phyloP scores from a whole-genome alignment of 2,113 vertebrate species.

The Sphyrna mokarran region DNA sequence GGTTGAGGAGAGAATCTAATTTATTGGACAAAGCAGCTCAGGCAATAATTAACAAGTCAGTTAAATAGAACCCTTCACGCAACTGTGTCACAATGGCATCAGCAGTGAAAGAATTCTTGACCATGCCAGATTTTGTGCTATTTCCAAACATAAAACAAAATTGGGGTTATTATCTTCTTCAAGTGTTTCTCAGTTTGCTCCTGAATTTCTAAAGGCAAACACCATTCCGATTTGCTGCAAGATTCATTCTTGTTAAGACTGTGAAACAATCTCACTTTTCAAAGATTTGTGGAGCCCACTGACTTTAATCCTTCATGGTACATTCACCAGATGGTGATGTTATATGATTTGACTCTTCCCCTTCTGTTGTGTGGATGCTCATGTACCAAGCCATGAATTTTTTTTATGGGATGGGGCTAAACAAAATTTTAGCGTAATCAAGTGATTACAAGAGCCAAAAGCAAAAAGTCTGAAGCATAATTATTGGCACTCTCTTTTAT shows the following conservation, averaged over 20 bases:
- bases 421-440: not conserved
- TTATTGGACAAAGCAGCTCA: not conserved
- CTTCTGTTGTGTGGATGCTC: not conserved
- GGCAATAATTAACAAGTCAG: not conserved
- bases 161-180: not conserved
- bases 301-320: not conserved
- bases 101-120: not conserved
- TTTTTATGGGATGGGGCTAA: not conserved
- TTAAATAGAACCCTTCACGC: not conserved
- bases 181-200: not conserved
- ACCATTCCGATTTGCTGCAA: no score
- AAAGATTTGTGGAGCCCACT: not conserved
- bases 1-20: not conserved
- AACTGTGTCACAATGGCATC: not conserved
- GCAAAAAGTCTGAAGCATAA: not conserved
- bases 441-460: not conserved
- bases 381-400: not conserved
- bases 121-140: not conserved
- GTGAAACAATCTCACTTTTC: not conserved
- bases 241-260: not conserved
- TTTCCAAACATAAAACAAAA: not conserved
- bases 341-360: not conserved
- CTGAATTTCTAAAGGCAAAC: not conserved
- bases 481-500: slow-evolving; percentile 15
- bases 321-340: not conserved